These are phyloP conservation scores for Theonella swinhoei DNA, from an alignment of 37 sponge, comb jelly and placozoan species.

Conservation along the genomic window DNA sequence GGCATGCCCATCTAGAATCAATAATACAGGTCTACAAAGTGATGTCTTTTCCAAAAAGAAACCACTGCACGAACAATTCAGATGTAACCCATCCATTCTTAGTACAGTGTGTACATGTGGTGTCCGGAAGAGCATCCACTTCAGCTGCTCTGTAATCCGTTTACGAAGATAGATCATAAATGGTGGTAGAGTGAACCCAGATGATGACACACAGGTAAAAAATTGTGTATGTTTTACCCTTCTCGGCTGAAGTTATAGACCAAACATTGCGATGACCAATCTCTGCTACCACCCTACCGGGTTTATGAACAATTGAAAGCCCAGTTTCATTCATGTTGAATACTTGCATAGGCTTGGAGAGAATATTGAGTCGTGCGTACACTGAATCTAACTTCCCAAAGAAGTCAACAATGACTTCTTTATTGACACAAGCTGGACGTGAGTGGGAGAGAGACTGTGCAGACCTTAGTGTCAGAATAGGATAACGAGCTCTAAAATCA, in stretches of 20 bases:
- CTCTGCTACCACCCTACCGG: constrained; percentile 53
- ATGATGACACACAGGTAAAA: constrained; percentile 57
- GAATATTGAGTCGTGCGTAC: constrained; percentile 47
- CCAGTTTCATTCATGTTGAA: constrained; percentile 58
- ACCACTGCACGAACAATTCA: constrained; percentile 53
- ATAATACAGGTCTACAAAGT: constrained; percentile 51
- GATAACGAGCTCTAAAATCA: constrained; percentile 42
- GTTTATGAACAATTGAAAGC: constrained; percentile 34
- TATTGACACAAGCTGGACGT: constrained; percentile 27
- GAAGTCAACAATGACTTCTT: constrained; percentile 44
- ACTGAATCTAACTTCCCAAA: constrained; percentile 51
- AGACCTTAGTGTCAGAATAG: constrained; percentile 29
- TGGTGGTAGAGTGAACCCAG: constrained; percentile 55
- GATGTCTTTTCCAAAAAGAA: constrained; percentile 47
- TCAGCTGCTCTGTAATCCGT: too few species aligned
- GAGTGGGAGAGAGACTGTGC: constrained; percentile 60
- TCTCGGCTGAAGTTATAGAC: constrained; percentile 42
- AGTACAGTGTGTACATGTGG: constrained; percentile 38
- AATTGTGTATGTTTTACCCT: constrained; percentile 65
- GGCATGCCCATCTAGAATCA: constrained; percentile 69
- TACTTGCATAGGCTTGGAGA: constrained; percentile 66
- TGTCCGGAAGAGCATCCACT: constrained; percentile 49
- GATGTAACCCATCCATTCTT: constrained; percentile 70
- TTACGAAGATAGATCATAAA: constrained; percentile 55
- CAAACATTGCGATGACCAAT: constrained; percentile 44